phyloP scores from a whole-genome alignment of 2,113 vertebrate species.

The Neopipo cinnamomea region DNA sequence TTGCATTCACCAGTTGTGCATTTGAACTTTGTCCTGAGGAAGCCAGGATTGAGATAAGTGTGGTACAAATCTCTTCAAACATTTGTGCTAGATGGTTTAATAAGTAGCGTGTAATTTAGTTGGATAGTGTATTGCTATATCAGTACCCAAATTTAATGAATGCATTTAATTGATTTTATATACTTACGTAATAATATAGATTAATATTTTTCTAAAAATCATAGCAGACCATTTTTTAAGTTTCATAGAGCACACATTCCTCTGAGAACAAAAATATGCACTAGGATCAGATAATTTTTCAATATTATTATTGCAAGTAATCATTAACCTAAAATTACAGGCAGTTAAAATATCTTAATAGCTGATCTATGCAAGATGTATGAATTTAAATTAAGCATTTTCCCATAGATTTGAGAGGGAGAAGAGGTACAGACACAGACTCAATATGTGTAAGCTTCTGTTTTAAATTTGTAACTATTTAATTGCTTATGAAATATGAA shows the following conservation, averaged over 20 bases:
- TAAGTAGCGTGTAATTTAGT: neutral
- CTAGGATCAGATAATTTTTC: constrained; percentile 10
- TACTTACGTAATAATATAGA: constrained; percentile 3
- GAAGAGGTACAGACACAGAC: neutral
- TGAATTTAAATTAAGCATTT: constrained; percentile 45
- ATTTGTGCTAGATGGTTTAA: neutral
- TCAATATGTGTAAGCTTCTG: neutral
- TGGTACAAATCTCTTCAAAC: neutral
- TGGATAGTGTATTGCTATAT: neutral
- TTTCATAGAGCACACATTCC: neutral
- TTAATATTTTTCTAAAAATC: constrained; percentile 16
- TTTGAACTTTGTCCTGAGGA: neutral
- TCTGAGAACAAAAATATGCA: constrained; percentile 16
- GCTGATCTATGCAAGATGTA: neutral
- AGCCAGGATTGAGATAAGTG: neutral
- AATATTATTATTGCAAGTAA: constrained; percentile 19
- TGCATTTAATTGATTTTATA: constrained; percentile 18
- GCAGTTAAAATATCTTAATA: neutral
- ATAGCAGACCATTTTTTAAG: neutral
- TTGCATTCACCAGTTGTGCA: neutral
- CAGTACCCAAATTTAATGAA: constrained; percentile 22
- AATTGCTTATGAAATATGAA: constrained; percentile 39
- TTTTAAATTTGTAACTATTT: constrained; percentile 27
- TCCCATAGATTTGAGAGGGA: neutral
- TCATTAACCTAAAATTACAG: constrained; percentile 44